These are phyloP conservation scores for Nothoprocta perdicaria DNA, from an alignment of 2,113 vertebrate genomes.

Conservation along the genomic window DNA sequence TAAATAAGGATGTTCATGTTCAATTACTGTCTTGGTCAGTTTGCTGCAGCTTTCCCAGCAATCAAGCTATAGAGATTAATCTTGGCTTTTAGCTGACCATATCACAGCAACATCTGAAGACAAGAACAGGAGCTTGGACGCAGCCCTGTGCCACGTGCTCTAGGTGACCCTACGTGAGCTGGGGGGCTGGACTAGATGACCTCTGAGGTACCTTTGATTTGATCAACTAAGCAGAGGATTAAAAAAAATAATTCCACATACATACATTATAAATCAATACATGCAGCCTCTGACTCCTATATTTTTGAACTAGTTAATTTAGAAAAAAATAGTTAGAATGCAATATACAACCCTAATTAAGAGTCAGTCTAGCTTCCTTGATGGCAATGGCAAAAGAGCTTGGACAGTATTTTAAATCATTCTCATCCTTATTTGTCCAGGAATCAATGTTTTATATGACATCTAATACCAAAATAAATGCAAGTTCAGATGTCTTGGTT, in stretches of 20 bases:
- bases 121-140: not conserved
- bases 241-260: not conserved
- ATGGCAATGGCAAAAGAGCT: not conserved
- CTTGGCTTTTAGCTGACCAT: not conserved
- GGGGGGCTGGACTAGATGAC: no score
- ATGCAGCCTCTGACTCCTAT: not conserved
- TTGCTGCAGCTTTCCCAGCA: not conserved
- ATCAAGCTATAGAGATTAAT: not conserved
- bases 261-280: not conserved
- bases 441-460: not conserved
- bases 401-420: not conserved
- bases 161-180: no score
- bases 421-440: not conserved
- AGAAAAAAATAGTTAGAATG: not conserved
- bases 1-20: not conserved
- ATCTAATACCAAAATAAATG: not conserved
- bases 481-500: fast-evolving
- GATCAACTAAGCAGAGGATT: not conserved
- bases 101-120: not conserved
- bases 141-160: no score
- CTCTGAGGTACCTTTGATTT: not conserved
- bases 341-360: not conserved
- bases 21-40: not conserved
- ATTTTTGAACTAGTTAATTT: not conserved
- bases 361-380: not conserved